A percentile compares a stretch with the other conserved stretches of the same genome.
Evolutionary conservation across 2,888 invertebrate genomes (phyloP).

Genomic region (Platycnemis pennipes): DNA sequence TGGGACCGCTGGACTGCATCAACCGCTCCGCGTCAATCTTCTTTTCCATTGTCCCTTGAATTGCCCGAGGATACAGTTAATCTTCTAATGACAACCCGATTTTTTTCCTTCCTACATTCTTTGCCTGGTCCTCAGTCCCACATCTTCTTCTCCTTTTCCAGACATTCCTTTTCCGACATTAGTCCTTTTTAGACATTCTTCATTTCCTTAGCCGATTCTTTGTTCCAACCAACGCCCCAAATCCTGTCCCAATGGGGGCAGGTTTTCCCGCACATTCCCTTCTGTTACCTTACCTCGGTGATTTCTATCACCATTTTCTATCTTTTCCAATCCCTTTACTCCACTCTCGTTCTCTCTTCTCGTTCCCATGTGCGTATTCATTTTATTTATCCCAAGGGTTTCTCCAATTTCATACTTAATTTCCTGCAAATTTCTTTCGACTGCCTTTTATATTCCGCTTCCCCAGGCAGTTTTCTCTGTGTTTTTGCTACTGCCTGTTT

Average conservation of each 20-base stretch:
- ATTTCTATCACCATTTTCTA: neutral
- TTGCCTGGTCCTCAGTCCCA: neutral
- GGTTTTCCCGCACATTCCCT: neutral
- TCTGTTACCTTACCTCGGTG: neutral
- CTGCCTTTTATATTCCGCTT: neutral
- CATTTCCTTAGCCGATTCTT: neutral
- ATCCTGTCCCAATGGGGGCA: neutral
- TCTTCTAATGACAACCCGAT: slow-evolving; percentile 58
- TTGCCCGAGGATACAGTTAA: neutral
- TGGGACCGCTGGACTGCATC: neutral
- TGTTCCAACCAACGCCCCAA: neutral
- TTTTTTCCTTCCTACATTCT: neutral
- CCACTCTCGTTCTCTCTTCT: neutral
- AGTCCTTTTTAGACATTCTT: neutral
- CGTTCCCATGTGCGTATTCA: neutral
- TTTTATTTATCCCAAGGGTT: neutral
- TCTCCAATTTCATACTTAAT: slow-evolving; percentile 57
- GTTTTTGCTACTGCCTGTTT: neutral
- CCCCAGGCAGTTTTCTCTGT: neutral
- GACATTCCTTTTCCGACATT: neutral
- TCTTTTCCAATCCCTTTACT: neutral
- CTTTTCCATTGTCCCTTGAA: neutral
- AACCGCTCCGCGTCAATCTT: neutral
- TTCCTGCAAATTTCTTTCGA: neutral
- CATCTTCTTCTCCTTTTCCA: neutral